Conservation (phyloP, 2,113 vertebrate species). For the Elgaria multicarinata region DNA sequence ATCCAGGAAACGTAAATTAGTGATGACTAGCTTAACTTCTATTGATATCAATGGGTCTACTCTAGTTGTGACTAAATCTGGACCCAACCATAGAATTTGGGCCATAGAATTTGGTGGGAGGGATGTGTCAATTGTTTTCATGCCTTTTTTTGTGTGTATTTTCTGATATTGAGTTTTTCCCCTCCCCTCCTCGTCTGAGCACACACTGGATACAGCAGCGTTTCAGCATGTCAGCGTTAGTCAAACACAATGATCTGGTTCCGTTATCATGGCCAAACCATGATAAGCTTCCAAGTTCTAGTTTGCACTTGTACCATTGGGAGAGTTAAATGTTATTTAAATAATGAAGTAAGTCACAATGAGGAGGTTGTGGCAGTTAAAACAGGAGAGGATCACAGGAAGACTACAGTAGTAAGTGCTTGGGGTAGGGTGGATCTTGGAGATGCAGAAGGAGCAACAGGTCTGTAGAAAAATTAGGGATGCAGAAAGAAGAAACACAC, state of each 20-base stretch:
- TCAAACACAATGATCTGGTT: neutral
- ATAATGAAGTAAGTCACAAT: neutral
- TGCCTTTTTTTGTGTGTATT: neutral
- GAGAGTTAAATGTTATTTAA: neutral
- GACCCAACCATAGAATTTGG: neutral
- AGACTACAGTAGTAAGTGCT: neutral
- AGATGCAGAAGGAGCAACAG: neutral
- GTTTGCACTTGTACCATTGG: neutral
- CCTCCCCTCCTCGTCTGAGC: neutral
- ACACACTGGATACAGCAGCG: neutral
- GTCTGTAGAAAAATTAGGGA: neutral
- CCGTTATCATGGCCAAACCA: neutral
- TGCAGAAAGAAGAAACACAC: neutral
- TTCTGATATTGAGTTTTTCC: neutral
- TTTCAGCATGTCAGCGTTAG: neutral
- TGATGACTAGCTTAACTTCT: no score
- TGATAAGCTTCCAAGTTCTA: neutral
- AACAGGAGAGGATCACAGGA: neutral
- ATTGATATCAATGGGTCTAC: neutral
- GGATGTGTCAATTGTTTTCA: neutral
- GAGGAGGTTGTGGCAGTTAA: neutral
- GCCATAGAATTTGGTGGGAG: neutral
- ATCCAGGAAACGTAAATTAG: neutral
- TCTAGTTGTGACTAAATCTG: neutral
- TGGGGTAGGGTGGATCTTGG: neutral